phyloP scores from a whole-genome alignment of 1,140 invertebrate genomes.

The Drosophila pallidifrons region DNA sequence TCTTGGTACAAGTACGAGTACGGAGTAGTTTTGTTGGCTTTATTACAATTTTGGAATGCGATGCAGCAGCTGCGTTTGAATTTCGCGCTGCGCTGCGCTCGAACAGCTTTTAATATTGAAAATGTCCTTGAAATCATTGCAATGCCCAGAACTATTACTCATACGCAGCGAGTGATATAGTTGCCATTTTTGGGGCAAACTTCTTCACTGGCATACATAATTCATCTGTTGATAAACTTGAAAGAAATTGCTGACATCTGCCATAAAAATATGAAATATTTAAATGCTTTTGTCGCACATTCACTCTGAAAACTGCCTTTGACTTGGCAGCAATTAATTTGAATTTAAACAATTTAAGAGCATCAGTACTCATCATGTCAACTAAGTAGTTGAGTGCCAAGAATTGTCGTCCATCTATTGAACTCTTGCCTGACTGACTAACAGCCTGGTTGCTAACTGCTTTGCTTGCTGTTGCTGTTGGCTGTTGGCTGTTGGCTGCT shows the following conservation, averaged over 20 bases:
- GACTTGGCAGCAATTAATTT: conserved; percentile 74
- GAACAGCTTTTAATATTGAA: conserved; percentile 79
- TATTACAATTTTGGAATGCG: conserved; percentile 59
- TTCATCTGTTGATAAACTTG: conserved; percentile 68
- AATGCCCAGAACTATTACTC: conserved; percentile 68
- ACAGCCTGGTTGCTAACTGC: not conserved
- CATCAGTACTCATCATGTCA: conserved; percentile 51
- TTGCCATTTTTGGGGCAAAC: conserved; percentile 39
- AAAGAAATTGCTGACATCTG: conserved; percentile 74
- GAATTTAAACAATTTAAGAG: conserved; percentile 73
- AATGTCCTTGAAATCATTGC: conserved; percentile 71
- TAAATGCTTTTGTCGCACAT: conserved; percentile 57
- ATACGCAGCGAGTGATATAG: conserved; percentile 74
- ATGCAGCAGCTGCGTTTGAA: conserved; percentile 77
- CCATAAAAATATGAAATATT: conserved; percentile 71
- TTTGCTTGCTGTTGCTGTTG: not conserved
- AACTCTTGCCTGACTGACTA: conserved; percentile 19
- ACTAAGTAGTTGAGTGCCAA: conserved; percentile 37
- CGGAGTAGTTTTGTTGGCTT: conserved; percentile 15
- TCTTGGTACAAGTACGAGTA: conserved; percentile 16
- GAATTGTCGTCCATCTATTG: conserved; percentile 26
- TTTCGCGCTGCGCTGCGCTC: conserved; percentile 78
- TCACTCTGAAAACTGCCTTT: conserved; percentile 55
- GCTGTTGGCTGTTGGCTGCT: conserved; percentile 17
- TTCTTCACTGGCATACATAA: conserved; percentile 61